phyloP scores from a whole-genome alignment of 2,888 invertebrate genomes.

The Odontocolon sp. region DNA sequence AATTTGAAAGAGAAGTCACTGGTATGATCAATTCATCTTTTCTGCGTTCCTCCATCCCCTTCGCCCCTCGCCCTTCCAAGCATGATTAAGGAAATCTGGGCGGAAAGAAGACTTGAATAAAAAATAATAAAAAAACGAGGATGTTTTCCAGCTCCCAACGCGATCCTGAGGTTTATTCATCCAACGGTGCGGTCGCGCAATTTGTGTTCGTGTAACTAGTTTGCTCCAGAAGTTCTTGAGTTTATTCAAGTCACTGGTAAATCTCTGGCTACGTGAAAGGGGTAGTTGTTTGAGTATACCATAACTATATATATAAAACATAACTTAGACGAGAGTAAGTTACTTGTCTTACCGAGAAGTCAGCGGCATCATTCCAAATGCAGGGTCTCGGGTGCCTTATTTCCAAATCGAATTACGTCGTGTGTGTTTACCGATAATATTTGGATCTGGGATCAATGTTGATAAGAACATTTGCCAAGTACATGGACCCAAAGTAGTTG shows the following conservation, averaged over 20 bases:
- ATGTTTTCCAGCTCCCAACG: constrained; percentile 53
- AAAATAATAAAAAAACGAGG: constrained; percentile 32
- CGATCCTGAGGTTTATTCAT: constrained; percentile 67
- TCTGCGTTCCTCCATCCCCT: constrained; percentile 36
- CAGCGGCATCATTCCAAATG: constrained; percentile 28
- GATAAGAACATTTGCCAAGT: constrained; percentile 52
- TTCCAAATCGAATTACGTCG: constrained; percentile 68
- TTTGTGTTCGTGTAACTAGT: constrained; percentile 72
- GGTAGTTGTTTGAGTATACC: neutral
- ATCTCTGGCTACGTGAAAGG: constrained; percentile 32
- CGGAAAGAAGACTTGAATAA: constrained; percentile 48
- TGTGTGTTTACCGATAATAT: constrained; percentile 71
- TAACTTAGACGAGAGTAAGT: constrained; percentile 6
- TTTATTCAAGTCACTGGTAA: constrained; percentile 68
- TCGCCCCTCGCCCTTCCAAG: constrained; percentile 24
- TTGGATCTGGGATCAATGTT: constrained; percentile 75
- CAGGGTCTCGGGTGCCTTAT: constrained; percentile 69
- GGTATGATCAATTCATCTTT: constrained; percentile 59
- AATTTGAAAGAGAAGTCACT: constrained; percentile 61
- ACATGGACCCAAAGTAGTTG: neutral
- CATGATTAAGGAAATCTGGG: constrained; percentile 61
- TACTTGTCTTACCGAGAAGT: constrained; percentile 24
- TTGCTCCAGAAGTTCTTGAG: constrained; percentile 68
- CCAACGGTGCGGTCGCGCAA: constrained; percentile 62
- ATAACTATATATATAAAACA: constrained; percentile 19